These are phyloP conservation scores for Leptopilina drosophilae DNA, from an alignment of 2,888 invertebrate genomes.

Conservation along the genomic window DNA sequence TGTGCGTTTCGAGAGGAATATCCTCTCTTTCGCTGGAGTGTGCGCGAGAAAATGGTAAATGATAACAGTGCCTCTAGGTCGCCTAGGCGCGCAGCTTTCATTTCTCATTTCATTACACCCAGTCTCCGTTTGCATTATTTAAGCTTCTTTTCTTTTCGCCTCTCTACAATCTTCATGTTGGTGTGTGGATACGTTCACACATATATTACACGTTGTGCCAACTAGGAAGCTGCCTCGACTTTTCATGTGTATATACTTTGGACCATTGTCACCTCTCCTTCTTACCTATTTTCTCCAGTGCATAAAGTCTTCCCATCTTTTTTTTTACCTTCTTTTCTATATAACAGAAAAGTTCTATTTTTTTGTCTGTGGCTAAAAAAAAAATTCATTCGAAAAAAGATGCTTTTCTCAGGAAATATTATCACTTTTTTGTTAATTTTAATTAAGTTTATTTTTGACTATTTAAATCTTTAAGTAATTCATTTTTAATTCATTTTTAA, in stretches of 20 bases:
- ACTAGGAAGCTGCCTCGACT: conserved; percentile 5
- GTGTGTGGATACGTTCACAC: background rate
- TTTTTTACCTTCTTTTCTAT: conserved; percentile 2
- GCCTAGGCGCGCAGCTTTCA: conserved; percentile 34
- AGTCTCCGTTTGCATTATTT: conserved; percentile 39
- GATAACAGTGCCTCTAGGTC: conserved; percentile 32
- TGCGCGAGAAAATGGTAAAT: conserved; percentile 25
- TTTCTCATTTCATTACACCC: conserved; percentile 38
- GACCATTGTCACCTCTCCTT: conserved; percentile 6
- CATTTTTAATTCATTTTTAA: too few relatives aligned
- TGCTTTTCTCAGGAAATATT: too few relatives aligned
- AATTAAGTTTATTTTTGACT: too few relatives aligned
- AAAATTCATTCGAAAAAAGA: too few relatives aligned
- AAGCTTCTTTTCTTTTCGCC: conserved; percentile 37
- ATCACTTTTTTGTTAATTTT: too few relatives aligned
- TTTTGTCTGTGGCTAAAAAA: background rate
- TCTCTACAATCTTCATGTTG: background rate
- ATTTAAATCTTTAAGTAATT: too few relatives aligned
- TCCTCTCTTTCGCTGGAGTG: background rate
- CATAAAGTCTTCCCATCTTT: too few relatives aligned
- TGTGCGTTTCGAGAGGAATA: background rate
- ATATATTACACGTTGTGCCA: conserved; percentile 4
- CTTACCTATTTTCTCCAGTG: conserved; percentile 12
- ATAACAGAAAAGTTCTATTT: background rate
- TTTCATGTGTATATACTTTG: background rate